A percentile compares a stretch with the other conserved stretches of the same genome.
Conservation (phyloP, 2,888 invertebrate species). For the Emmelina monodactyla region DNA sequence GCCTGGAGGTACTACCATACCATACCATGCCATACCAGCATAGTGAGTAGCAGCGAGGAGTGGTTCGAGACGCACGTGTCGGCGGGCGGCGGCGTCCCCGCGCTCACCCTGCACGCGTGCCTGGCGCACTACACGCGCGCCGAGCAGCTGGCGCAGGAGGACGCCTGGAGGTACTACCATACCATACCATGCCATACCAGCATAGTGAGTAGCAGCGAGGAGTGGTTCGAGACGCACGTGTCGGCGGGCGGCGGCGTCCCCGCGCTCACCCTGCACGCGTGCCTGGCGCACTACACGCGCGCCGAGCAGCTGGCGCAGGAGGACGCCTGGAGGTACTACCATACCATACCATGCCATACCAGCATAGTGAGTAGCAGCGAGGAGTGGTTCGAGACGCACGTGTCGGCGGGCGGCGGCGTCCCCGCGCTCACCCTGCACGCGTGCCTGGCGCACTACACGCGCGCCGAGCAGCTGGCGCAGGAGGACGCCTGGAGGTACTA, state of each 20-base stretch:
- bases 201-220: slow-evolving; percentile 37
- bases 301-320: slow-evolving; percentile 88
- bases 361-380: slow-evolving; percentile 40
- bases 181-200: no score
- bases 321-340: slow-evolving; percentile 92
- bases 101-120: slow-evolving; percentile 91
- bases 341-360: no score
- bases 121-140: slow-evolving; percentile 88
- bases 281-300: slow-evolving; percentile 87
- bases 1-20: slow-evolving; percentile 93
- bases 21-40: no score
- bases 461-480: slow-evolving; percentile 84
- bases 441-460: slow-evolving; percentile 89
- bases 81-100: slow-evolving; percentile 54
- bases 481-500: slow-evolving; percentile 94
- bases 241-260: slow-evolving; percentile 64
- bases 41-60: slow-evolving; percentile 48
- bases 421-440: slow-evolving; percentile 88
- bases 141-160: slow-evolving; percentile 87
- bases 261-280: slow-evolving; percentile 89
- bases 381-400: slow-evolving; percentile 79
- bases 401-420: slow-evolving; percentile 62
- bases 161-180: slow-evolving; percentile 93
- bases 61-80: slow-evolving; percentile 82
- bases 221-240: slow-evolving; percentile 81